phyloP scores from a whole-genome alignment of 92 coral and sea anemone species.

The Phenganax marumi region DNA sequence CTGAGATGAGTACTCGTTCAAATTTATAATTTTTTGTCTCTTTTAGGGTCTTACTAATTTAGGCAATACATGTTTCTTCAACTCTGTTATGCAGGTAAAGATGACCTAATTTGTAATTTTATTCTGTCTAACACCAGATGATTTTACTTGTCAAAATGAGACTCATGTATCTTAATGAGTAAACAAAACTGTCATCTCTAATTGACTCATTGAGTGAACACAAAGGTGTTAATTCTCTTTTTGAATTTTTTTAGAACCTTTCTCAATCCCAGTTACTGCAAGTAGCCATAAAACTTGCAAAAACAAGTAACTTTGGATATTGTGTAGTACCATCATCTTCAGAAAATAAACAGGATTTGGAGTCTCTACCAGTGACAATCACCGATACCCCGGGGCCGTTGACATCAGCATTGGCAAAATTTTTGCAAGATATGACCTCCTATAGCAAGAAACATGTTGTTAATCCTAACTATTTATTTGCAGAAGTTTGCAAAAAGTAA shows the following conservation, averaged over 20 bases:
- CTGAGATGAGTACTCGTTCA: no score
- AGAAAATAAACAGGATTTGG: slow-evolving; percentile 27
- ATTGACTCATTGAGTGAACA: neutral
- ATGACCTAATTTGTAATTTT: neutral
- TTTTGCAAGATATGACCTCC: slow-evolving; percentile 68
- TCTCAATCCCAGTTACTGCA: slow-evolving; percentile 80
- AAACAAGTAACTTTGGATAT: slow-evolving; percentile 59
- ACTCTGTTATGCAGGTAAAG: slow-evolving; percentile 94
- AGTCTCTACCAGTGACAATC: slow-evolving; percentile 52
- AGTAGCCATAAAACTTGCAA: slow-evolving; percentile 66
- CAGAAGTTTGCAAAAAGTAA: slow-evolving; percentile 94
- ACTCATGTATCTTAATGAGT: no score
- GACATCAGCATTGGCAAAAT: slow-evolving; percentile 71
- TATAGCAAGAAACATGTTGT: slow-evolving; percentile 63
- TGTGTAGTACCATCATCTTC: neutral
- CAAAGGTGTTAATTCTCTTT: neutral
- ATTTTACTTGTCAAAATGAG: neutral
- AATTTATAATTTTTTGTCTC: neutral
- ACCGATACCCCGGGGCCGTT: slow-evolving; percentile 70
- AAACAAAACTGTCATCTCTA: no score
- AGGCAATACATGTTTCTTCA: slow-evolving; percentile 93
- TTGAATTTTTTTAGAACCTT: slow-evolving; percentile 59
- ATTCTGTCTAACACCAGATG: neutral
- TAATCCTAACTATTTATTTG: slow-evolving; percentile 76
- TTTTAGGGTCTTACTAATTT: slow-evolving; percentile 80